A percentile compares a stretch with the other conserved stretches of the same genome.
phyloP scores from a whole-genome alignment of 2,888 invertebrate genomes.

The Artemia sp. region DNA sequence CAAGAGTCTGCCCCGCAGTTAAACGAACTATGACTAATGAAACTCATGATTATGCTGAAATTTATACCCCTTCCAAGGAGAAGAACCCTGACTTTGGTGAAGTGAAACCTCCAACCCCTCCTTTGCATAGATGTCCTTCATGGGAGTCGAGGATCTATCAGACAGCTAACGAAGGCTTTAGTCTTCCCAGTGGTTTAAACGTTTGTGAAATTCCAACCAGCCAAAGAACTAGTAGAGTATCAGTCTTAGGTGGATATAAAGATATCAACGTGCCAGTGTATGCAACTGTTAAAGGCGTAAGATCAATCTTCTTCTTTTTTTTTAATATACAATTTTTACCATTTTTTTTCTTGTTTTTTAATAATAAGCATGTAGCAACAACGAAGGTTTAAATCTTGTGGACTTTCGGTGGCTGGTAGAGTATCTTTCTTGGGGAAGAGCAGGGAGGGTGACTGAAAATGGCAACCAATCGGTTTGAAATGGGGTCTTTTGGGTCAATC shows the following conservation, averaged over 20 bases:
- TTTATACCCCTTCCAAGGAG: slow-evolving; percentile 78
- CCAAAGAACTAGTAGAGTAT: slow-evolving; percentile 16
- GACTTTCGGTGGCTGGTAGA: too few relatives aligned
- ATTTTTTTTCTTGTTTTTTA: too few relatives aligned
- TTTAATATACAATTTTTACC: too few relatives aligned
- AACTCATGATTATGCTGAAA: slow-evolving; percentile 74
- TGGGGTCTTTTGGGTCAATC: too few relatives aligned
- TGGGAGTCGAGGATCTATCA: slow-evolving; percentile 95
- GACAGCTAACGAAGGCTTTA: slow-evolving; percentile 38
- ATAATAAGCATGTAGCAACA: too few relatives aligned
- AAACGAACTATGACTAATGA: slow-evolving; percentile 28
- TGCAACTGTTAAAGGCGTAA: slow-evolving; percentile 81
- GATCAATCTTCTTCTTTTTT: slow-evolving; percentile 26
- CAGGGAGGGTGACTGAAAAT: too few relatives aligned
- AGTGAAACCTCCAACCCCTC: slow-evolving; percentile 65
- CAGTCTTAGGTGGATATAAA: slow-evolving; percentile 20
- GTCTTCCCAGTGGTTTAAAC: slow-evolving; percentile 17
- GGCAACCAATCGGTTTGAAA: too few relatives aligned
- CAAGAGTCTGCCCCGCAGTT: slow-evolving; percentile 10
- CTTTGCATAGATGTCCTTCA: slow-evolving; percentile 63
- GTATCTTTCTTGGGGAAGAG: too few relatives aligned
- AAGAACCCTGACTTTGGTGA: slow-evolving; percentile 29
- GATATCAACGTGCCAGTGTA: slow-evolving; percentile 58
- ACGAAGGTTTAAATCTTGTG: too few relatives aligned
- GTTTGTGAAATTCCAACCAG: background rate